Evolutionary conservation across 2,797 vertebrate species (phyloP), one percentile per base, ranked within the genome.

Genomic region (Sebastes trivittatus): DNA sequence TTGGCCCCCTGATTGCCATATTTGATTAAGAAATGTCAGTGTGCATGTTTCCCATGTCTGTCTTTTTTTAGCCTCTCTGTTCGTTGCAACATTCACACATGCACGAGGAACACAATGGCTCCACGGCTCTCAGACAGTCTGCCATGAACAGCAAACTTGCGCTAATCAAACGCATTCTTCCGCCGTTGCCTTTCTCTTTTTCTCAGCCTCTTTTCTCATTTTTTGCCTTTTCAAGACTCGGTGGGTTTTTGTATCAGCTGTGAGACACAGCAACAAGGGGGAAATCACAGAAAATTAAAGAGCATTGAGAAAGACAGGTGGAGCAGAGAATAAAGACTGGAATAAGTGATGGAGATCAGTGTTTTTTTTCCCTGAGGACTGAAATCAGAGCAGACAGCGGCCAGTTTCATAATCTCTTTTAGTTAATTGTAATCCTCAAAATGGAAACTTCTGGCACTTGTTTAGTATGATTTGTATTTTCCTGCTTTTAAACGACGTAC

Each of bases 1-100:
- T 97, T 97, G 97, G 97, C 96, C 95, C 96, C 96, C 96, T 98
- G 98, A 99, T 99, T 99, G 97, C 97, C 96, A 97, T 97, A 95
- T 99, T 98, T 99, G 97, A 99, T 99, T 99, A 99, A 97, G 97
- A 98, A 96, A 97, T 98, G 98, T 97, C 97, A 98, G 96, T 94
- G 96, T 96, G 96, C 97, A 96, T 98, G 97, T 98, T 97, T 96
- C 81, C 83, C 78, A 86, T 88, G 89, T 81, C 77, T 81, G 69
- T 88, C 82, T 84, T 85, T 89, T 87, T 89, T 87, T 80, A 71
- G 78, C 76, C 83, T 30, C 84, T 91, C 93, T 75, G 88, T 84
- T 88, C 91, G 67, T 84, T 72, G 87, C 70, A 88, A 91, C 89
- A 86, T 91, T 95, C 91, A 85, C 85, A 83, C 91, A 89, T 85